Evolutionary conservation across 2,797 vertebrate species (phyloP).

Genomic region (Epinephelus malabaricus): DNA sequence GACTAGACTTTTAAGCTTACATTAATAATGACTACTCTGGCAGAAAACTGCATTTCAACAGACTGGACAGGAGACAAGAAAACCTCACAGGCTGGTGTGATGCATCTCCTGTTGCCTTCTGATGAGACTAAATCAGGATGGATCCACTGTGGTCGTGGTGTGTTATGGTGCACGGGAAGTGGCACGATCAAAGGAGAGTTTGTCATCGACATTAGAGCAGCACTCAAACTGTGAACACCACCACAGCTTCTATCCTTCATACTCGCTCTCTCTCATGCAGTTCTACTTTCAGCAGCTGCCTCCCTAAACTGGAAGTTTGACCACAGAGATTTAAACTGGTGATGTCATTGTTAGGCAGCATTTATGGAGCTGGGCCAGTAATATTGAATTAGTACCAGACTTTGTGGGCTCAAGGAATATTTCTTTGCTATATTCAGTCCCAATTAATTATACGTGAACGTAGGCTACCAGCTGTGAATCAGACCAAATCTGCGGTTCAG

Average conservation of each 20-base stretch:
- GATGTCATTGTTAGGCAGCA: slow-evolving; percentile 33
- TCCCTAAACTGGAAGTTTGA: slow-evolving; percentile 18
- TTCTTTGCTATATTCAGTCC: slow-evolving; percentile 1
- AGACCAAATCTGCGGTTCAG: background rate
- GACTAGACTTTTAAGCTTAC: background rate
- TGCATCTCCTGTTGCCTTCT: slow-evolving; percentile 8
- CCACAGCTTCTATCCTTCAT: background rate
- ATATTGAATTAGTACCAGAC: slow-evolving; percentile 48
- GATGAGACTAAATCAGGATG: background rate
- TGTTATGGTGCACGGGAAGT: background rate
- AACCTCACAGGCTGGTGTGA: background rate
- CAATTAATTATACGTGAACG: slow-evolving; percentile 17
- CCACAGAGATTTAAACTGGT: slow-evolving; percentile 22
- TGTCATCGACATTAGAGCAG: background rate
- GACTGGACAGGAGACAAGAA: background rate
- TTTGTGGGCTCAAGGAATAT: slow-evolving; percentile 30
- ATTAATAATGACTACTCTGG: background rate
- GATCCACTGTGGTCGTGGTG: slow-evolving; percentile 10
- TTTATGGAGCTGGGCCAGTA: slow-evolving; percentile 27
- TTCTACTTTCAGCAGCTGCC: slow-evolving; percentile 8
- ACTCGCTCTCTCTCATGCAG: too few relatives aligned
- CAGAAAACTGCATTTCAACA: slow-evolving; percentile 13
- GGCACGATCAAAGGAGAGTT: background rate
- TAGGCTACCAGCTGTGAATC: slow-evolving; percentile 17
- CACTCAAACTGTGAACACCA: slow-evolving; percentile 6